phyloP scores from a whole-genome alignment of 2,113 vertebrate species.

The Mus pahari region DNA sequence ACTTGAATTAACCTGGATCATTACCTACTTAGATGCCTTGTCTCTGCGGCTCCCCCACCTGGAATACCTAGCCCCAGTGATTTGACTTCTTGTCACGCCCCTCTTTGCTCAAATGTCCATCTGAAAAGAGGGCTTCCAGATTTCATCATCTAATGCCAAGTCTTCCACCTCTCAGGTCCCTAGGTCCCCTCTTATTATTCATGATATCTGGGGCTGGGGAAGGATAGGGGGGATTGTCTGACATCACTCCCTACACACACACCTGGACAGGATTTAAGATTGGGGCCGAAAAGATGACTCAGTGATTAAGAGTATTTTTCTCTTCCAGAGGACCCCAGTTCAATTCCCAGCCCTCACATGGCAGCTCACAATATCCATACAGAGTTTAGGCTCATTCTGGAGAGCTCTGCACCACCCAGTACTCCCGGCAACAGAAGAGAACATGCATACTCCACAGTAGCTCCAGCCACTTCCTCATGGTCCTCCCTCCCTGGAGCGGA shows the following conservation, averaged over 20 bases:
- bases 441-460: not conserved
- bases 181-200: not conserved
- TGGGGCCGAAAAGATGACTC: not conserved
- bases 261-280: not conserved
- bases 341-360: not conserved
- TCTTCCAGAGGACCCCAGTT: not conserved
- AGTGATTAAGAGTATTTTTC: not conserved
- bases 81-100: not conserved
- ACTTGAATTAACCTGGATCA: not conserved
- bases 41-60: not conserved
- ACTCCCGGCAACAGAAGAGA: not conserved
- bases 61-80: not conserved
- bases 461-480: no score
- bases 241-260: not conserved
- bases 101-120: not conserved
- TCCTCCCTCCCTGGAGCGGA: no score
- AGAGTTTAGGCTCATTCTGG: not conserved
- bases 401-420: not conserved
- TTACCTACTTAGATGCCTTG: not conserved
- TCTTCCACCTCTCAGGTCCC: not conserved
- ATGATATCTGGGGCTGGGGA: not conserved
- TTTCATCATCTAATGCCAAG: not conserved
- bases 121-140: not conserved
- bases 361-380: not conserved
- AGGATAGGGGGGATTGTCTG: not conserved